phyloP scores from a whole-genome alignment of 2,113 vertebrate genomes.

The Emydocephalus ijimae region DNA sequence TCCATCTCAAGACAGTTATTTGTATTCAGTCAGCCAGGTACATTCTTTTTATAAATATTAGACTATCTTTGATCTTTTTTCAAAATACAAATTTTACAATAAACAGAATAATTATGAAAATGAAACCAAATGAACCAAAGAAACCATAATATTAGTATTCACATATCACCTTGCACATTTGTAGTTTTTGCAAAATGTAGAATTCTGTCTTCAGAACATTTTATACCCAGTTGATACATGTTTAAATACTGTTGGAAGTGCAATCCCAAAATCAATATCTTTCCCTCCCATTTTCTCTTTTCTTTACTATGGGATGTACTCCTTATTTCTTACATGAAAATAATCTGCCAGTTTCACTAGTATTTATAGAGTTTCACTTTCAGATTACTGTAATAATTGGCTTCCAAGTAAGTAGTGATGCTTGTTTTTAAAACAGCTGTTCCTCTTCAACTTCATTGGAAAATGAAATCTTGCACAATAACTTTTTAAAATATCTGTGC shows the following conservation, averaged over 20 bases:
- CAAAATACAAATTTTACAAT: background rate
- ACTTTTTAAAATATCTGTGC: background rate
- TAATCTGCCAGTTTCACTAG: constrained; percentile 13
- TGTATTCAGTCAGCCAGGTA: background rate
- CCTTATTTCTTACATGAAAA: background rate
- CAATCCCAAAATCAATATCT: background rate
- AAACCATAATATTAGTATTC: background rate
- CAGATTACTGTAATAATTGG: background rate
- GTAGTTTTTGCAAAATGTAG: background rate
- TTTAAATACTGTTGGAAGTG: background rate
- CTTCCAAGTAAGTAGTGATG: constrained; percentile 3
- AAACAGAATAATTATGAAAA: background rate
- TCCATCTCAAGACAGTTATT: background rate
- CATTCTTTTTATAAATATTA: background rate
- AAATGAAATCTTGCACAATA: background rate
- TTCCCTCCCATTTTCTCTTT: background rate
- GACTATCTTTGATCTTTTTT: background rate
- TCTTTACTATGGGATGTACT: background rate
- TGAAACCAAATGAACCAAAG: background rate
- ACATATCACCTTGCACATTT: background rate
- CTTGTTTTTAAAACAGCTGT: constrained; percentile 1
- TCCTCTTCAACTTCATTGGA: background rate
- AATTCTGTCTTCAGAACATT: background rate
- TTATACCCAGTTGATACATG: background rate
- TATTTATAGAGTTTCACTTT: constrained; percentile 39